Evolutionary conservation across 2,888 invertebrate genomes (phyloP), one percentile per base, ranked within the genome.

Genomic region (Drosophila suboccidentalis): DNA sequence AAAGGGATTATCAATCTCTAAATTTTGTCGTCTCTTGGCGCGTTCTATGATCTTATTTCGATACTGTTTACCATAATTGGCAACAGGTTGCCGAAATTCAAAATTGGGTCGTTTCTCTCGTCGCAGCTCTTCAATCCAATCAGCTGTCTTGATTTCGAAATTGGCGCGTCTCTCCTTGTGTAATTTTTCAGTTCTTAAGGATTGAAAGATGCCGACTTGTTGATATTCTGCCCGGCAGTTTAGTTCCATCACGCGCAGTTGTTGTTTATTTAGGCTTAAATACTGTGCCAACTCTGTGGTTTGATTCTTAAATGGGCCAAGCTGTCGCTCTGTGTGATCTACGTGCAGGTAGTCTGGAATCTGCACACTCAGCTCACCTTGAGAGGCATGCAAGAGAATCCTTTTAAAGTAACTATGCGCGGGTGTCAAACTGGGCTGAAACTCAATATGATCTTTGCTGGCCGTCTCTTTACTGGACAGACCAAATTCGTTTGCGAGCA

Each of bases 351-450:
- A 88, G 1, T 90, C 80, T 0, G 92, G 92, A 36, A 75, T 65
- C 9, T 61, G 32, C 0, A 66, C 43, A 58, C 58, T 58, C 55
- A 78, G 34, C 32, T 60, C 69, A 5, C 32, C 59, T 4, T 59
- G 69, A 3, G 70, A n/a, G 1, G 62, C 78, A 22, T 83, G 71
- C n/a, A 90, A 41, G 3, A 90, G 71, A 34, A 92, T 87, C 3
- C 82, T 72, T 43, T 90, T 84, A 9, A 93, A 88, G 66, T 92
- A 92, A 32, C 82, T 79, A 34, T 75, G 69, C 3, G 90, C 88
- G 4, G 92, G 92, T 0, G 91, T 92, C 17, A 91, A 66, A 3
- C 91, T 91, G 0, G 91, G 87, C 55, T 80, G 80, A 47, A 92
- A 92, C 9, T 82, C 79, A 47, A 87, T 84, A 34, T 62, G 61